Base-by-base conservation (phyloP, 2,113 vertebrate species). In the Carettochelys insculpta region DNA sequence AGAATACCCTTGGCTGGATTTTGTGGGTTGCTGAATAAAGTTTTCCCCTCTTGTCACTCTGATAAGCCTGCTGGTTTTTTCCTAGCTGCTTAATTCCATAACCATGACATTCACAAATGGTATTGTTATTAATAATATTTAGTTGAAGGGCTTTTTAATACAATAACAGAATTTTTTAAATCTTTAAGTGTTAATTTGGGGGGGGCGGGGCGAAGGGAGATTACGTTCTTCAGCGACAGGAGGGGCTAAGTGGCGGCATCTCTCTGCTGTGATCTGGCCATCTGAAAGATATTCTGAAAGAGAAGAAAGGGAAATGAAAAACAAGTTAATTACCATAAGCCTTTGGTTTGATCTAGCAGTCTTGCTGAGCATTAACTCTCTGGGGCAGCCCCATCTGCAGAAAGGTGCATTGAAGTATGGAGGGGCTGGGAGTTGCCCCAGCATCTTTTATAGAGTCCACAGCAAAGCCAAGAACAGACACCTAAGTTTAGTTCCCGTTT, bases 251-350 rank as follows among this genome's bases (percentile, higher is more conserved):
- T 99, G 97, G 98, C 98, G 77, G 98, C 98, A 93, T 98, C 98
- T 97, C 98, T 98, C 98, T 98, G 98, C 97, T 99, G 98, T 97
- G 98, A 97, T 96, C 99, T 98, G 97, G 98, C 98, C 98, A 99
- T 98, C 97, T 99, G 99, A 97, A 99, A 99, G 98, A 99, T 99
- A 97, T 99, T 99, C 99, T 99, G 98, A 53, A 97, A 98, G 87
- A 97, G 86, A 98, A 77, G 92, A 51, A 27, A 82, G 53, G 24
- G 85, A 88, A 61, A 82, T 93, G 83, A 93, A 0, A 83, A 75
- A 78, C 79, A 58, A 86, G 31, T 61, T 31, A n/a, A n/a, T 34
- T 19, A 19, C 12, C 16, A 41, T 9, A 17, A 48, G 51, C 52
- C 52, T 29, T 38, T 20, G 78, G 24, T 19, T 41, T 27, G 38